Evolutionary conservation across 2,797 vertebrate species (phyloP).

Genomic region (Gymnothorax reevesii): DNA sequence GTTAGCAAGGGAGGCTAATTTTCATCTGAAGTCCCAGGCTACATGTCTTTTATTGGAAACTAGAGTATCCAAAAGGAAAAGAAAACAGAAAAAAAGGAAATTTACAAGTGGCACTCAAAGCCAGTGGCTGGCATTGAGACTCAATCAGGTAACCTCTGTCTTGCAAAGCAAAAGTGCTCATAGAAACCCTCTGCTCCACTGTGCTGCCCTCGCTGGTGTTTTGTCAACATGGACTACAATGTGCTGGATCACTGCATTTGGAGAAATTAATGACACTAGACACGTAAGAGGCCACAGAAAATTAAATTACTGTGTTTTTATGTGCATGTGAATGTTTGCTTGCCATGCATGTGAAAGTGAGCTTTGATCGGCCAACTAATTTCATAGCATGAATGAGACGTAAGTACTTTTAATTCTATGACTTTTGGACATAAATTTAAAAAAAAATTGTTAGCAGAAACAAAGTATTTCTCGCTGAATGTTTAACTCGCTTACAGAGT

Average conservation of each 20-base stretch:
- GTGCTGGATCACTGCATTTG: neutral
- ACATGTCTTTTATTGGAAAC: too few relatives aligned
- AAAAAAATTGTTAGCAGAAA: neutral
- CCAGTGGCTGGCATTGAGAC: too few relatives aligned
- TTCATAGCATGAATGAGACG: neutral
- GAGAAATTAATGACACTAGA: neutral
- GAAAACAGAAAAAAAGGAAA: too few relatives aligned
- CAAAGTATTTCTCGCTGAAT: too few relatives aligned
- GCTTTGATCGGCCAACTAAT: neutral
- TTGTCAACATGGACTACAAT: neutral
- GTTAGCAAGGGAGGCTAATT: neutral
- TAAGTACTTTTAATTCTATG: neutral
- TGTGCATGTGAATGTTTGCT: neutral
- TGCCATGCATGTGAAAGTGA: neutral
- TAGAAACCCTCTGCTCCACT: neutral
- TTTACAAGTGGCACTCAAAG: too few relatives aligned
- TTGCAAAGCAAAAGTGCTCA: neutral
- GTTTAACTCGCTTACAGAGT: too few relatives aligned
- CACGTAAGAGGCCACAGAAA: conserved; percentile 7
- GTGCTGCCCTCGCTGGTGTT: neutral
- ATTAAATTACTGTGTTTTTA: neutral
- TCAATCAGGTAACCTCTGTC: too few relatives aligned
- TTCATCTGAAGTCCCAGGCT: neutral
- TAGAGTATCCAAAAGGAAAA: too few relatives aligned
- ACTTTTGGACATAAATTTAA: neutral